Conservation (phyloP, 2,113 vertebrate genomes). For the Nyctibius bracteatus region DNA sequence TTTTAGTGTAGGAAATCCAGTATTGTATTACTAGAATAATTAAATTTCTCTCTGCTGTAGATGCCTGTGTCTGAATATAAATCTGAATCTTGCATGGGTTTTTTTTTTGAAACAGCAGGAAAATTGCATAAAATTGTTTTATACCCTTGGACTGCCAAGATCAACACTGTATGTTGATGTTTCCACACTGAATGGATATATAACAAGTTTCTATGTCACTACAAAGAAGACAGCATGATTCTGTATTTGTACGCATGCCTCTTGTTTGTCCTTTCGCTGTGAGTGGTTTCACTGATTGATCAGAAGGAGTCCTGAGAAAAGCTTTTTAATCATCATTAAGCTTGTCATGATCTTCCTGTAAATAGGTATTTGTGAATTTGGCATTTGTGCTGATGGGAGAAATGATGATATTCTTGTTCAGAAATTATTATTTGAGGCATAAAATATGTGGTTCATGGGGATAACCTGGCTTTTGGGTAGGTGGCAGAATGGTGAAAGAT, state of each 20-base stretch:
- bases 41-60: background rate
- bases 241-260: background rate
- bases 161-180: background rate
- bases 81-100: background rate
- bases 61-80: background rate
- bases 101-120: constrained; percentile 1
- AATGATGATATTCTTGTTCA: background rate
- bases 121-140: constrained; percentile 13
- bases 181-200: background rate
- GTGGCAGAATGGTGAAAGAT: background rate
- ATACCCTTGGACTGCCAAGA: background rate
- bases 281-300: background rate
- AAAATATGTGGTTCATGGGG: background rate
- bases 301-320: background rate
- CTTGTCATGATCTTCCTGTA: background rate
- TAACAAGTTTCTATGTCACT: background rate
- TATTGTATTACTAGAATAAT: background rate
- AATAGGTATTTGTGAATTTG: background rate
- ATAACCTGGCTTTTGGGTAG: background rate
- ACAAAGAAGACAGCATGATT: background rate
- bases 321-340: background rate
- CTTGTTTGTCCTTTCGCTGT: background rate
- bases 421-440: background rate
- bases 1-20: background rate
- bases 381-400: background rate